A percentile compares a stretch with the other conserved stretches of the same genome.
phyloP scores from a whole-genome alignment of 2,888 invertebrate genomes.

The Phania funesta region DNA sequence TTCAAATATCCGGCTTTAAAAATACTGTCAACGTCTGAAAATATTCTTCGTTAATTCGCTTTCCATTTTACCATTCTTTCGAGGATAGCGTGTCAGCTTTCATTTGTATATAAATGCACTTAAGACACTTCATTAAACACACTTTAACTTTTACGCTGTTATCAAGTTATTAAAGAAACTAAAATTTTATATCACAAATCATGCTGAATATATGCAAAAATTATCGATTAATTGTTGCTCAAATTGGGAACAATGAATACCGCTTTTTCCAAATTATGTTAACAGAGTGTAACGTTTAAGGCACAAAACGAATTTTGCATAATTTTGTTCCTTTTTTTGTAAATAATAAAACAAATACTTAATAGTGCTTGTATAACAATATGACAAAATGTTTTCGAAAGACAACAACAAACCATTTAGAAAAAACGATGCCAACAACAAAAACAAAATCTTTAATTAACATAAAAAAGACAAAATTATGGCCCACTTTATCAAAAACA shows the following conservation, averaged over 20 bases:
- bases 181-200: no score
- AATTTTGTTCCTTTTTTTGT: neutral
- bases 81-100: no score
- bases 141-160: no score
- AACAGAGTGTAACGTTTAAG: constrained; percentile 19
- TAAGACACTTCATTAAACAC: no score
- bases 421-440: constrained; percentile 1
- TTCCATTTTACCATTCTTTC: no score
- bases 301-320: neutral
- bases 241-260: neutral
- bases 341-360: constrained; percentile 48
- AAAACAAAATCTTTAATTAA: constrained; percentile 11
- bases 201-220: neutral
- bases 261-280: neutral
- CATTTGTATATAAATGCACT: no score
- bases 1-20: no score
- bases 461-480: constrained; percentile 56
- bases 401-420: constrained; percentile 39
- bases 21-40: no score
- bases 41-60: no score
- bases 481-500: constrained; percentile 56
- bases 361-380: constrained; percentile 48
- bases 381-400: constrained; percentile 50
- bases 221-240: constrained; percentile 4
- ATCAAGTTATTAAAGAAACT: no score